Percentiles rank a stretch among this genome's conserved stretches.
Evolutionary conservation across 2,797 vertebrate species (phyloP).

Genomic region (Thripadectes ignobilis): DNA sequence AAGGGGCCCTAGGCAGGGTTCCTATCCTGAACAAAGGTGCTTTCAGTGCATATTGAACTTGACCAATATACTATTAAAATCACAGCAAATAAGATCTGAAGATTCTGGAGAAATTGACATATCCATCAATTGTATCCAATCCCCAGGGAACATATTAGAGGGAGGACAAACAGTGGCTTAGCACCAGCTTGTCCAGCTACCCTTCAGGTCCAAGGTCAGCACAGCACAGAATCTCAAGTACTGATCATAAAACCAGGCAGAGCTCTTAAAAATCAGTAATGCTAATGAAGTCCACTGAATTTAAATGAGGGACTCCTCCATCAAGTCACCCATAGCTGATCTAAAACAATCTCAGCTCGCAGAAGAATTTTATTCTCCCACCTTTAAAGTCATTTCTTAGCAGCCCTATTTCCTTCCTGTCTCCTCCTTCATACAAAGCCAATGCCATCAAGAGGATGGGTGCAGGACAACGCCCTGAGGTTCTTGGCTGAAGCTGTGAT

Average conservation of each 20-base stretch:
- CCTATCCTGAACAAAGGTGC: not conserved
- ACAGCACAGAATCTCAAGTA: not conserved
- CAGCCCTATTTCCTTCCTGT: not conserved
- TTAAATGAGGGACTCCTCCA: not conserved
- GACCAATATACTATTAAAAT: not conserved
- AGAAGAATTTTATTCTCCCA: not conserved
- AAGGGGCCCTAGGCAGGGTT: not conserved
- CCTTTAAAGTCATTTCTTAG: not conserved
- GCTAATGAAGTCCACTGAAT: not conserved
- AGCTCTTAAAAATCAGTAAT: not conserved
- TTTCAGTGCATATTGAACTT: not conserved
- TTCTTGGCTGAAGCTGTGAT: not conserved
- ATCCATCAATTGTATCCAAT: not conserved
- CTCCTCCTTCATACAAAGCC: not conserved
- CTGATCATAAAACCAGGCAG: not conserved
- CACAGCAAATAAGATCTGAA: not conserved
- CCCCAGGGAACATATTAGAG: not conserved
- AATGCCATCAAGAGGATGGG: not conserved
- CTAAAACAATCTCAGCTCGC: not conserved
- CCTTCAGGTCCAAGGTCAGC: not conserved
- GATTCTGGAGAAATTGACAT: not conserved
- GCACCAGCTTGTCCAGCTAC: not conserved
- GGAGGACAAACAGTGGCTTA: not conserved
- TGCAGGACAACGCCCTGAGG: rapidly evolving
- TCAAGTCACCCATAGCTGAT: not conserved